Conservation (phyloP, 2,888 invertebrate genomes). For the Callyntrura sp. region DNA sequence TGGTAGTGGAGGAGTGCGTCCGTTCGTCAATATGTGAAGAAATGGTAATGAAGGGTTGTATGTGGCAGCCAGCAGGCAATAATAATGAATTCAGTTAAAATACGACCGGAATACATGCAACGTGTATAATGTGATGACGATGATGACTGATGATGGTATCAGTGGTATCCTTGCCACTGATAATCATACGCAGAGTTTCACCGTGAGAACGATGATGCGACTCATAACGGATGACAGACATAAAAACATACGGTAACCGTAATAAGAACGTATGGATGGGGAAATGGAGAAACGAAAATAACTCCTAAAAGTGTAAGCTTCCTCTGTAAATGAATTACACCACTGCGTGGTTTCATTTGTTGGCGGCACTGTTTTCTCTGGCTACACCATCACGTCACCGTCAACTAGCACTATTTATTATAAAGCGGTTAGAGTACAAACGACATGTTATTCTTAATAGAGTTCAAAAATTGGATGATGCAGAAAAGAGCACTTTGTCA, state of each 20-base stretch:
- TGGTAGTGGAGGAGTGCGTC: neutral
- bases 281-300: slow-evolving; percentile 18
- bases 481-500: slow-evolving; percentile 1
- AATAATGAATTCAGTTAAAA: slow-evolving; percentile 51
- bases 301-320: slow-evolving; percentile 15
- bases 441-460: slow-evolving; percentile 16
- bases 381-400: neutral
- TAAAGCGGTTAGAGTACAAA: neutral
- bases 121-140: slow-evolving; percentile 39
- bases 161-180: slow-evolving; percentile 20
- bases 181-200: slow-evolving; percentile 29
- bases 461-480: slow-evolving; percentile 16
- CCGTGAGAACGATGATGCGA: neutral
- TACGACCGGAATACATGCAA: slow-evolving; percentile 38
- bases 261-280: neutral
- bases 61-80: slow-evolving; percentile 30
- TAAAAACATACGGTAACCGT: neutral
- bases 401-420: slow-evolving; percentile 11
- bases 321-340: slow-evolving; percentile 2
- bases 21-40: neutral
- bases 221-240: too few species aligned
- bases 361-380: neutral
- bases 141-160: slow-evolving; percentile 66
- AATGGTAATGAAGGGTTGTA: slow-evolving; percentile 32
- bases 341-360: slow-evolving; percentile 1